Conservation (phyloP, 2,888 invertebrate species). For the Leucania comma region DNA sequence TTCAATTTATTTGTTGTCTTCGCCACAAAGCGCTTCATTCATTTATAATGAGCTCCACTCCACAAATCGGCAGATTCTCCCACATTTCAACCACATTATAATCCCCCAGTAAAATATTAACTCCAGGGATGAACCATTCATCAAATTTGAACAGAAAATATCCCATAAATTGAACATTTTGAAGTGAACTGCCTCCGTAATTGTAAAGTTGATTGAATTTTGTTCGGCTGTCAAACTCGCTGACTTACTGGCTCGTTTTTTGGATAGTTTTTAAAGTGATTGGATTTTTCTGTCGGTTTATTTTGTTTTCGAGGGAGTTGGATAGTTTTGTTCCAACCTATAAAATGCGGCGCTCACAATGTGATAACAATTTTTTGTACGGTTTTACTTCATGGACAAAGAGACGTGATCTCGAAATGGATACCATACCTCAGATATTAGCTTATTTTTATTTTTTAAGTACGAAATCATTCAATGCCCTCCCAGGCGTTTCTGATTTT, state of each 20-base stretch:
- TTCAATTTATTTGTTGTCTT: slow-evolving; percentile 1
- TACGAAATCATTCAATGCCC: no score
- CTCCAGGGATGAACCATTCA: slow-evolving; percentile 20
- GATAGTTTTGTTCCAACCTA: not conserved
- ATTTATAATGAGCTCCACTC: slow-evolving; percentile 29
- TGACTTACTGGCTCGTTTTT: slow-evolving; percentile 14
- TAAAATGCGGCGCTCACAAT: not conserved
- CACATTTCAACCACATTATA: slow-evolving; percentile 13
- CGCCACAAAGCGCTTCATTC: slow-evolving; percentile 2
- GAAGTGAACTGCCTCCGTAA: slow-evolving; percentile 17
- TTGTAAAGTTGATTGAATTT: slow-evolving; percentile 47
- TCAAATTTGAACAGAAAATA: slow-evolving; percentile 26
- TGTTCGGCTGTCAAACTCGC: slow-evolving; percentile 33
- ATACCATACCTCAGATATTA: no score
- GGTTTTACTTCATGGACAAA: no score
- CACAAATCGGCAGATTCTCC: slow-evolving; percentile 11
- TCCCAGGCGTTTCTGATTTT: no score
- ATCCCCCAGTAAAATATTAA: slow-evolving; percentile 41
- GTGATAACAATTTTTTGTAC: not conserved
- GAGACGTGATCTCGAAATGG: no score
- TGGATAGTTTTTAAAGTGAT: slow-evolving; percentile 19
- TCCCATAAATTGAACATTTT: slow-evolving; percentile 41
- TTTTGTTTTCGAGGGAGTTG: not conserved
- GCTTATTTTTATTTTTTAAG: no score
- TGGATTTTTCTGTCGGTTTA: not conserved